Conservation (phyloP, 2,113 vertebrate genomes). For the Vicugna pacos region DNA sequence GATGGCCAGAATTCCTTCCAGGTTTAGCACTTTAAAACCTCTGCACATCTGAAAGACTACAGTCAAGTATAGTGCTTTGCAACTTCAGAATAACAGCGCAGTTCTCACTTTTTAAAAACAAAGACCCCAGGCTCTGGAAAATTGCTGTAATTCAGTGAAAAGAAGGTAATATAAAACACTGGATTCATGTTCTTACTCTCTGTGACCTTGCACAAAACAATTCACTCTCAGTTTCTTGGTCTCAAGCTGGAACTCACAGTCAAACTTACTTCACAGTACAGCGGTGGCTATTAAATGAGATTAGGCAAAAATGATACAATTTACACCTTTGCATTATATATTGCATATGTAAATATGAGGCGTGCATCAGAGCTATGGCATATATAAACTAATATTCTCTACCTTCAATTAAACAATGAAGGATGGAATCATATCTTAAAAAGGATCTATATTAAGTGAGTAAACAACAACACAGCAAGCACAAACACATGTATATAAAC, state of each 20-base stretch:
- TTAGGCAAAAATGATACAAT: not conserved
- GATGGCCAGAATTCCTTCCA: not conserved
- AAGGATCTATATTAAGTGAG: not conserved
- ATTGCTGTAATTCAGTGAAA: not conserved
- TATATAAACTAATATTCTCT: not conserved
- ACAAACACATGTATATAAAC: not conserved
- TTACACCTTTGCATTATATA: not conserved
- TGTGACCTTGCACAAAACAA: not conserved
- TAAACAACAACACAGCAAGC: not conserved
- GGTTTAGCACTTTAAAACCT: not conserved
- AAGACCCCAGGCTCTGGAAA: not conserved
- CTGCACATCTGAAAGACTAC: not conserved
- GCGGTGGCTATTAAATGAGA: not conserved
- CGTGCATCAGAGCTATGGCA: not conserved
- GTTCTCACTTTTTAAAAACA: not conserved
- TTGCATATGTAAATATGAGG: not conserved
- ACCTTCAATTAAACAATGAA: not conserved
- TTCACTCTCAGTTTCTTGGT: not conserved
- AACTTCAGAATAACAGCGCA: not conserved
- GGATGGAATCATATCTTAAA: not conserved
- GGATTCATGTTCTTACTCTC: not conserved
- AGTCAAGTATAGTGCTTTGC: not conserved
- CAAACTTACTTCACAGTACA: not conserved
- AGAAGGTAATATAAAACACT: not conserved
- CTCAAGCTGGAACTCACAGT: not conserved